Percentiles rank a stretch among this genome's conserved stretches.
Conservation (phyloP, 2,113 vertebrate species). For the Eidolon helvum region DNA sequence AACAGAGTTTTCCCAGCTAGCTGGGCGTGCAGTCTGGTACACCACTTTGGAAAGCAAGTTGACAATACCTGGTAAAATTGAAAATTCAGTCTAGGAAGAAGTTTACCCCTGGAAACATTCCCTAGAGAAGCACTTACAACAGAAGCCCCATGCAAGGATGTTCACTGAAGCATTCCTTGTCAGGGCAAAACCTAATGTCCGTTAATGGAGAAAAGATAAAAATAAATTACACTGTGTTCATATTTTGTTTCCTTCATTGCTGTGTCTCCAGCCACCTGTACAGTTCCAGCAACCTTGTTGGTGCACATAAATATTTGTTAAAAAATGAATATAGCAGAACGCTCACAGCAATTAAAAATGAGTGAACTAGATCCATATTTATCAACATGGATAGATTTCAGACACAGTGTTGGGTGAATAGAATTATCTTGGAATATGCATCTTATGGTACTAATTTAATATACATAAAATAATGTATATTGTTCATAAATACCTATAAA, state of each 20-base stretch:
- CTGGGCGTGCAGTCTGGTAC: background rate
- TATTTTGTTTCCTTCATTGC: background rate
- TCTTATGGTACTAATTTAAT: background rate
- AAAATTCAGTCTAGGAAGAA: background rate
- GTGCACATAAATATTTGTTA: background rate
- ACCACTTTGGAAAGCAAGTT: background rate
- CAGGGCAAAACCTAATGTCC: background rate
- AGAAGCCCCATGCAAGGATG: background rate
- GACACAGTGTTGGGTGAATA: background rate
- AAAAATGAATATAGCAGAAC: background rate
- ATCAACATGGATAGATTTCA: slow-evolving; percentile 8
- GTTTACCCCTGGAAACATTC: slow-evolving; percentile 9
- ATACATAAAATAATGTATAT: background rate
- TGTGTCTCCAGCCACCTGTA: background rate
- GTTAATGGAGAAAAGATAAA: background rate
- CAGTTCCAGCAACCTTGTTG: background rate
- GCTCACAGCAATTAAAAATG: background rate
- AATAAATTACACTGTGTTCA: background rate
- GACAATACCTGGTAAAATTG: background rate
- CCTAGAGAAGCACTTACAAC: background rate
- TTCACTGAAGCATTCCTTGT: background rate
- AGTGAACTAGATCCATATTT: background rate
- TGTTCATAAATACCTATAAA: background rate
- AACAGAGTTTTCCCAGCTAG: background rate
- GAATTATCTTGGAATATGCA: background rate